Evolutionary conservation across 1,140 invertebrate genomes (phyloP).

Genomic region (Hycleus phaleratus): DNA sequence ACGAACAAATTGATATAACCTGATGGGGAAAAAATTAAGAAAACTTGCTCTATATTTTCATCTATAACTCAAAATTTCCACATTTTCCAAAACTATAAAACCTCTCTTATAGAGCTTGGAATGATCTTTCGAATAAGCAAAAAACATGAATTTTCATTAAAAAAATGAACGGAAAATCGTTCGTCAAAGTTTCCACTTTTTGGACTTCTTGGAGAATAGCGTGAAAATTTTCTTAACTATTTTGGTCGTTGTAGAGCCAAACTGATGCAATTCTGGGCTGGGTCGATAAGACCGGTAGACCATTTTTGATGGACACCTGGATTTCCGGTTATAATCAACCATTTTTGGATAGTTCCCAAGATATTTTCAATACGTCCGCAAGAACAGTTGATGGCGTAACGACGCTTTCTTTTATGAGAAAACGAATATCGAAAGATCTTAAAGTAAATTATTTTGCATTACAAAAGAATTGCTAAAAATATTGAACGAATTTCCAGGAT

Average conservation of each 20-base stretch:
- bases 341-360: conserved; percentile 65
- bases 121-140: too few relatives aligned
- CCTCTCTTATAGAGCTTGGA: too few relatives aligned
- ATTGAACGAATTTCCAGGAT: conserved; percentile 43
- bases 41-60: too few relatives aligned
- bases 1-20: too few relatives aligned
- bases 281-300: conserved; percentile 68
- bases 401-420: conserved; percentile 71
- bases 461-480: conserved; percentile 18
- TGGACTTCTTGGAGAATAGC: not conserved
- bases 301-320: conserved; percentile 85
- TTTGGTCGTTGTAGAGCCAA: conserved; percentile 47
- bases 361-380: conserved; percentile 64
- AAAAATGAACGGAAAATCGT: too few relatives aligned
- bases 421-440: conserved; percentile 67
- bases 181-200: too few relatives aligned
- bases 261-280: conserved; percentile 81
- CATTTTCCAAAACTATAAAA: too few relatives aligned
- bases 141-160: too few relatives aligned
- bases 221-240: not conserved
- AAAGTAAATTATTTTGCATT: conserved; percentile 31
- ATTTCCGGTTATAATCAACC: conserved; percentile 71
- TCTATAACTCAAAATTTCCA: too few relatives aligned
- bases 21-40: too few relatives aligned
- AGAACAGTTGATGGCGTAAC: conserved; percentile 67